Percentiles rank a stretch among this genome's conserved stretches.
Conservation (phyloP, 2,888 invertebrate genomes). For the Congeria kusceri region DNA sequence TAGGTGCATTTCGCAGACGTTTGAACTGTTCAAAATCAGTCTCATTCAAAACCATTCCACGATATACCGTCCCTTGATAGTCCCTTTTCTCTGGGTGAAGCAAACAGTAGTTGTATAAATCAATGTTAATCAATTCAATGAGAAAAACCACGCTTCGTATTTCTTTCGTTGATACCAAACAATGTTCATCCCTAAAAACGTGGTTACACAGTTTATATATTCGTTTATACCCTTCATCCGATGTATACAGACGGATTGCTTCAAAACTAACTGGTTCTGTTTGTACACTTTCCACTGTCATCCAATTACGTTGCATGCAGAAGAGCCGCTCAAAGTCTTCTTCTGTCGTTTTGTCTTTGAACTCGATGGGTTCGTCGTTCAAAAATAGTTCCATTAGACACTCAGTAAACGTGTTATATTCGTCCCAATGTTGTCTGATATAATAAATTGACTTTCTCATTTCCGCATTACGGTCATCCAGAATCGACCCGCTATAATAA, state of each 20-base stretch:
- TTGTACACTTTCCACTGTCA: conserved; percentile 15
- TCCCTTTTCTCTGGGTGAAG: conserved; percentile 45
- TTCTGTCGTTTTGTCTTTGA: conserved; percentile 29
- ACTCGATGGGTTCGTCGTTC: conserved; percentile 35
- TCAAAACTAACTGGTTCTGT: conserved; percentile 33
- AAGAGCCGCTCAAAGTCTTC: conserved; percentile 41
- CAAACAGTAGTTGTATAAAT: conserved; percentile 66
- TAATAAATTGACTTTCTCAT: conserved; percentile 64
- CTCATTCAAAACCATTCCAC: conserved; percentile 50
- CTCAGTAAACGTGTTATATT: conserved; percentile 48
- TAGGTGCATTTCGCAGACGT: conserved; percentile 45
- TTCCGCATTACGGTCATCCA: conserved; percentile 58
- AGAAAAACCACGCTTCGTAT: conserved; percentile 66
- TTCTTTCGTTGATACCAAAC: conserved; percentile 40
- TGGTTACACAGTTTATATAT: conserved; percentile 57
- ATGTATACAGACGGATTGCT: conserved; percentile 53
- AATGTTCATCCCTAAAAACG: conserved; percentile 60
- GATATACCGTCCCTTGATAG: conserved; percentile 61
- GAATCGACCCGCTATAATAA: conserved; percentile 58
- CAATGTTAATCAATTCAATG: conserved; percentile 71
- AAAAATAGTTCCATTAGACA: conserved; percentile 42
- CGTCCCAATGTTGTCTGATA: conserved; percentile 63
- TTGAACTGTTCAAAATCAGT: conserved; percentile 45
- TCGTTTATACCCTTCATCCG: conserved; percentile 53
- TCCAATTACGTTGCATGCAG: conserved; percentile 37